Evolutionary conservation across 2,113 vertebrate species (phyloP), one percentile per base, ranked within the genome.

Genomic region (Actinemys pallida): DNA sequence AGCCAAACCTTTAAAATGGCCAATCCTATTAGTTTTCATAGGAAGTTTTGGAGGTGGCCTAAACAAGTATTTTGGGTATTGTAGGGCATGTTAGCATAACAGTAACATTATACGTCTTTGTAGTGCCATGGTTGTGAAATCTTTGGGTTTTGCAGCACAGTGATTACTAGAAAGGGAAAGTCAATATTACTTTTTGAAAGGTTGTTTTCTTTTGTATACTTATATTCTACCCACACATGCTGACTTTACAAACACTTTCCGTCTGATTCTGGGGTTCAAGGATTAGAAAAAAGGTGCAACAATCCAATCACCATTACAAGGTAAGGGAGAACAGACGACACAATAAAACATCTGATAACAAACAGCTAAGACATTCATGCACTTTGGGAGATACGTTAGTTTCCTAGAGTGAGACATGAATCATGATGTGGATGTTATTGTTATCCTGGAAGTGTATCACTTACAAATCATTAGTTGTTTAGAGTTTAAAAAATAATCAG

Each of bases 351-450:
- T 49, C 78, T 80, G 4, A 6, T 62, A 92, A 72, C 20, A 45
- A 90, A 80, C n/a, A 88, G 52, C 56, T 69, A 89, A 89, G 78
- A 62, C 62, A 39, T 1, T 0, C 4, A 8, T 94, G 79, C 10
- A n/a, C 69, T 65, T 20, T 29, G 24, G 56, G 81, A 91, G 78
- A 10, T 2, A 19, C 42, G n/a, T 1, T 1, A 54, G 31, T 16
- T 14, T 86, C 65, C 82, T 54, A 47, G 19, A 53, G 42, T 59
- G 24, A 49, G 78, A 49, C 7, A 50, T 13, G 4, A 1, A 17
- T 13, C 5, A 1, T 6, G 27, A 4, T 2, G 5, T 1, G 0
- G 4, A 8, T 24, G n/a, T 31, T 50, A 50, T 57, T 17, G 20
- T 8, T 4, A 6, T 29, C 29, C 31, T 89, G 45, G 17, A n/a